Evolutionary conservation across 1,140 invertebrate genomes (phyloP).

Genomic region (Megalopta genalis): DNA sequence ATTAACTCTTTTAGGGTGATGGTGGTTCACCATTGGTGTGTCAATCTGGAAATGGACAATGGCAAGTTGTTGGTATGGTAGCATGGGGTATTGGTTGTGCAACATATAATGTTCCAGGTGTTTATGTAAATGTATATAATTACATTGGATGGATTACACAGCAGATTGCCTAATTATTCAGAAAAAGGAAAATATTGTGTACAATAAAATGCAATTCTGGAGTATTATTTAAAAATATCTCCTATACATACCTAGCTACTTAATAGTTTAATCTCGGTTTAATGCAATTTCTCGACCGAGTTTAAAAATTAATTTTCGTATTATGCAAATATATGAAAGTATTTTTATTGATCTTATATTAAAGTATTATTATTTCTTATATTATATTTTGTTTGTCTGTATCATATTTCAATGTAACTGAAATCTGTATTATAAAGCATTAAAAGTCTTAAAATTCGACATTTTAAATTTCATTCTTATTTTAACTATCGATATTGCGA

Average conservation of each 20-base stretch:
- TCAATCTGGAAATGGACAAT: slow-evolving; percentile 79
- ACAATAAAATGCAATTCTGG: not conserved
- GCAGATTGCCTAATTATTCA: slow-evolving; percentile 44
- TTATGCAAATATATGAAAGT: too few relatives aligned
- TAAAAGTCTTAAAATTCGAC: too few relatives aligned
- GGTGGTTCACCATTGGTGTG: slow-evolving; percentile 89
- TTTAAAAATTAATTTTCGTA: too few relatives aligned
- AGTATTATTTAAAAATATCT: not conserved
- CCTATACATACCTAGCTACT: not conserved
- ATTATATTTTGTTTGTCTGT: too few relatives aligned
- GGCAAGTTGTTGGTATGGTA: slow-evolving; percentile 85
- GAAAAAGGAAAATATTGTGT: not conserved
- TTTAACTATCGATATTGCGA: too few relatives aligned
- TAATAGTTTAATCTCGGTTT: too few relatives aligned
- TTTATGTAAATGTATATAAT: slow-evolving; percentile 85
- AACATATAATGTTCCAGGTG: slow-evolving; percentile 83
- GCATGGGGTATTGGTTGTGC: slow-evolving; percentile 89
- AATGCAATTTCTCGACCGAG: too few relatives aligned
- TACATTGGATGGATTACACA: slow-evolving; percentile 83
- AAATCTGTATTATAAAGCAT: too few relatives aligned
- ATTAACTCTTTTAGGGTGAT: slow-evolving; percentile 82
- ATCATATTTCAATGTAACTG: too few relatives aligned
- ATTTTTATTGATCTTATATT: too few relatives aligned
- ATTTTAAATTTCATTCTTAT: too few relatives aligned
- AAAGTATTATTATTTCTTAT: too few relatives aligned